Percentiles rank a stretch among this genome's conserved stretches.
Evolutionary conservation across 2,797 vertebrate species (phyloP).

Genomic region (Neomorphus geoffroyi): DNA sequence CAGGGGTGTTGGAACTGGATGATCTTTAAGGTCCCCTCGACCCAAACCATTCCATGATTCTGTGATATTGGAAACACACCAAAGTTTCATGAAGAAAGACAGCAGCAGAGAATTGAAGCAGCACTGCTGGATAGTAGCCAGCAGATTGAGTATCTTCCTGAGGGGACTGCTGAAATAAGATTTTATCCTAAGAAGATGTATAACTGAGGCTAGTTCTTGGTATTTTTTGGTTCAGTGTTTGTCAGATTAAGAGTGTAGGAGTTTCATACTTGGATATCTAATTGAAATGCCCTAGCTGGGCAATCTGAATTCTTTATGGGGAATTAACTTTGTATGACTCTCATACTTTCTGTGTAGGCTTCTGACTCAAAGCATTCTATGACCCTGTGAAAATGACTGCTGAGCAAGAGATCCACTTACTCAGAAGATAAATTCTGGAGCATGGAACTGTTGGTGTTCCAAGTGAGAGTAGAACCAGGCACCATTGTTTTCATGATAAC

Average conservation of each 20-base stretch:
- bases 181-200: neutral
- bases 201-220: neutral
- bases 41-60: no score
- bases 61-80: neutral
- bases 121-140: neutral
- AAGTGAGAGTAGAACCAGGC: neutral
- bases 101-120: neutral
- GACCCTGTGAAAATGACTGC: neutral
- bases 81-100: neutral
- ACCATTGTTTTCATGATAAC: fast-evolving
- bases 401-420: neutral
- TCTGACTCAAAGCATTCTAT: no score
- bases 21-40: no score
- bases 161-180: neutral
- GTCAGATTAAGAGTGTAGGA: neutral
- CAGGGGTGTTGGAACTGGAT: no score
- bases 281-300: neutral
- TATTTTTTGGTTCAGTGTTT: neutral
- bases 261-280: neutral
- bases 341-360: neutral
- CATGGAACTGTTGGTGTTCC: neutral
- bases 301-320: neutral
- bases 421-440: neutral
- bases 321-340: neutral
- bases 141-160: neutral